Percentiles rank a stretch among this genome's conserved stretches.
Evolutionary conservation across 2,113 vertebrate species (phyloP).

Genomic region (Collichthys lucidus): DNA sequence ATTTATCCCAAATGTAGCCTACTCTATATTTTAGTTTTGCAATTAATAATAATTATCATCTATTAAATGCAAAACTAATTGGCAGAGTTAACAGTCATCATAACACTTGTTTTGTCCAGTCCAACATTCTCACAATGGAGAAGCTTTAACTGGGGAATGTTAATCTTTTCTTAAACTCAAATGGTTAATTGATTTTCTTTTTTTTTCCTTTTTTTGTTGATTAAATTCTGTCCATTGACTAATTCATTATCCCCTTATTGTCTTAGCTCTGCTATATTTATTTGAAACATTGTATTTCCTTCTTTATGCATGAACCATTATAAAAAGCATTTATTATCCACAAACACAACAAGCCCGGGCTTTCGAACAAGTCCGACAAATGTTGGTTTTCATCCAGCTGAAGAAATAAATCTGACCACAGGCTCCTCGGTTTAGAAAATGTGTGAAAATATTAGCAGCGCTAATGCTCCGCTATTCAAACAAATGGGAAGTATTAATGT

Average conservation of each 20-base stretch:
- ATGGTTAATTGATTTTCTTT: no score
- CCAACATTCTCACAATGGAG: neutral
- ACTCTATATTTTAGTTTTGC: neutral
- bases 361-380: slow-evolving; percentile 26
- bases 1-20: neutral
- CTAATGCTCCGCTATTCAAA: slow-evolving; percentile 57
- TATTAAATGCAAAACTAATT: neutral
- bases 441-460: slow-evolving; percentile 50
- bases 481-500: slow-evolving; percentile 49
- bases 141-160: neutral
- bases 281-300: neutral
- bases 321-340: neutral
- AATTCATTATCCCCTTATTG: neutral
- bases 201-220: neutral
- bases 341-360: neutral
- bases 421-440: slow-evolving; percentile 35
- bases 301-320: neutral
- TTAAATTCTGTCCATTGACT: neutral
- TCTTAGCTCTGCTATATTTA: neutral
- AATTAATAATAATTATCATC: neutral
- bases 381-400: slow-evolving; percentile 36
- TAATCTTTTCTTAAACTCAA: neutral
- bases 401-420: slow-evolving; percentile 45
- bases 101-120: neutral
- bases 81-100: neutral